Percentiles rank a stretch among this genome's conserved stretches.
phyloP scores from a whole-genome alignment of 92 coral and sea anemone species.

The Pocillopora meandrina region DNA sequence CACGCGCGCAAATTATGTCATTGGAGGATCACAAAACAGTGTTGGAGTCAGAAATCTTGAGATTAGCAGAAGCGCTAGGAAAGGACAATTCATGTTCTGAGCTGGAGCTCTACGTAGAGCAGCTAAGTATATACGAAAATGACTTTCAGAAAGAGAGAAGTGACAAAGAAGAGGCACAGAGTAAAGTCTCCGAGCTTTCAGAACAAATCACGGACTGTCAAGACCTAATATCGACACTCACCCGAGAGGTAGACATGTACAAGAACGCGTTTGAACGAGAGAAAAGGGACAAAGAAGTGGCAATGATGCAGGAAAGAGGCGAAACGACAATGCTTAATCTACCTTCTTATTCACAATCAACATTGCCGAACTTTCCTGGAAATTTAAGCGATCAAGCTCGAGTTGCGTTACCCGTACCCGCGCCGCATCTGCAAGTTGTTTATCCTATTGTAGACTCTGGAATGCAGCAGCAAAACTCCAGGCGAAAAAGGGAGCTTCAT shows the following conservation, averaged over 20 bases:
- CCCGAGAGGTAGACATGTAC: constrained; percentile 86
- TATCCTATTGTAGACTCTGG: constrained; percentile 71
- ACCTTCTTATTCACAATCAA: constrained; percentile 14
- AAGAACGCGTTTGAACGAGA: constrained; percentile 86
- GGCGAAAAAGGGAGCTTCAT: constrained; percentile 82
- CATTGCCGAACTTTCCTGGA: constrained; percentile 36
- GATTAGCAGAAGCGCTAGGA: constrained; percentile 80
- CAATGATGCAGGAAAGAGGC: constrained; percentile 39
- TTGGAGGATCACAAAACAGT: constrained; percentile 80
- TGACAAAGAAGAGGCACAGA: constrained; percentile 81
- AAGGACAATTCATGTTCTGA: constrained; percentile 51
- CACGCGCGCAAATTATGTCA: constrained; percentile 49
- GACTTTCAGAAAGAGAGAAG: constrained; percentile 84
- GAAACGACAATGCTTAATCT: neutral
- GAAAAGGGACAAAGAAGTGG: constrained; percentile 69
- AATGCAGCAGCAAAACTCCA: constrained; percentile 51
- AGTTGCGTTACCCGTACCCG: constrained; percentile 46
- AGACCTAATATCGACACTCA: constrained; percentile 78
- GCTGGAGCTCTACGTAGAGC: constrained; percentile 74
- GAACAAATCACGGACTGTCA: constrained; percentile 76
- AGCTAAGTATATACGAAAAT: constrained; percentile 78
- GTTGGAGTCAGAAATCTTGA: constrained; percentile 71
- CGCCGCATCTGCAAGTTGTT: constrained; percentile 81
- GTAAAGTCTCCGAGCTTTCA: constrained; percentile 61
- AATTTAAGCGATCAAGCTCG: constrained; percentile 11